phyloP scores from a whole-genome alignment of 2,888 invertebrate genomes.

The Chymomyza caudatula region DNA sequence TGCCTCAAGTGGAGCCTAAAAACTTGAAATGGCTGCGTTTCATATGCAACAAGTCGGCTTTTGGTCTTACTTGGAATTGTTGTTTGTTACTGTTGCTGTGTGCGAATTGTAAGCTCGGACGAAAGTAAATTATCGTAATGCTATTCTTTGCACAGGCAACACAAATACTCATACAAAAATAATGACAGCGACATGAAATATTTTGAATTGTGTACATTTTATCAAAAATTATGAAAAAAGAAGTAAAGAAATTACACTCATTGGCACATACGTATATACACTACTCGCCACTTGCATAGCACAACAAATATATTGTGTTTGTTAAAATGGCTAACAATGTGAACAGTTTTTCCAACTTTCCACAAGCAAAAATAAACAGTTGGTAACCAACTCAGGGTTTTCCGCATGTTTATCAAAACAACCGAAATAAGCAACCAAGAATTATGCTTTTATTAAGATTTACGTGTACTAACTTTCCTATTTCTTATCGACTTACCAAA shows the following conservation, averaged over 20 bases:
- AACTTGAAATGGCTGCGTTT: background rate
- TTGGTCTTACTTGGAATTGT: background rate
- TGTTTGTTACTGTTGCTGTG: background rate
- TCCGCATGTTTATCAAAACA: too few species aligned
- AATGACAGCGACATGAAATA: slow-evolving; percentile 4
- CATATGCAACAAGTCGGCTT: background rate
- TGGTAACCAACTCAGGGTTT: too few species aligned
- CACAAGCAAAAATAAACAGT: too few species aligned
- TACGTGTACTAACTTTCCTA: too few species aligned
- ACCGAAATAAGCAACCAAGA: too few species aligned
- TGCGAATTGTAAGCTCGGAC: slow-evolving; percentile 13
- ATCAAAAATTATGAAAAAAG: background rate
- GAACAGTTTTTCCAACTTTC: too few species aligned
- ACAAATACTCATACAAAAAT: background rate
- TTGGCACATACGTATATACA: background rate
- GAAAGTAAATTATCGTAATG: slow-evolving; percentile 23
- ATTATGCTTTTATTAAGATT: too few species aligned
- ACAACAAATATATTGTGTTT: too few species aligned
- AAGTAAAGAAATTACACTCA: background rate
- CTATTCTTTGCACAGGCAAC: slow-evolving; percentile 1
- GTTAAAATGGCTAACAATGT: too few species aligned
- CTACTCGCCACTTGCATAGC: too few species aligned
- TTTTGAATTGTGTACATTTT: slow-evolving; percentile 17
- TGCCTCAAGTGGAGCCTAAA: background rate
- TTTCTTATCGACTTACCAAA: too few species aligned